These are phyloP conservation scores for Nycticebus coucang DNA, from an alignment of 2,113 vertebrate genomes.

Conservation along the genomic window DNA sequence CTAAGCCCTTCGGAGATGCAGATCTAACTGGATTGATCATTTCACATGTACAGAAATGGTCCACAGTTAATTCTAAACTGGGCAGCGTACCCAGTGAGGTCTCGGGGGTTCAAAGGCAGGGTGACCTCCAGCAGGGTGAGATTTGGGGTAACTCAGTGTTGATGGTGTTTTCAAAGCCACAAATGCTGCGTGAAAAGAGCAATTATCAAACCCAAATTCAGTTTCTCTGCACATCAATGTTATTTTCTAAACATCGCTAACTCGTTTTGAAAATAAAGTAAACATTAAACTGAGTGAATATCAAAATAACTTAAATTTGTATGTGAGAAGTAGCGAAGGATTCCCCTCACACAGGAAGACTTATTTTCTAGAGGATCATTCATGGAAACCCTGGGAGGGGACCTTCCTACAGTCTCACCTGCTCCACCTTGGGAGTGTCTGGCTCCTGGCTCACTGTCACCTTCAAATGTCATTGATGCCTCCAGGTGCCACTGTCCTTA, in stretches of 20 bases:
- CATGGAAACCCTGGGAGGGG: background rate
- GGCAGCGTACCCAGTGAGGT: fast-evolving
- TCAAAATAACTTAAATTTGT: background rate
- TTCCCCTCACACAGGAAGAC: background rate
- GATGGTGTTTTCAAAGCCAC: background rate
- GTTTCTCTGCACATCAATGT: background rate
- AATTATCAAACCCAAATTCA: background rate
- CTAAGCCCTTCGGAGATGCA: background rate
- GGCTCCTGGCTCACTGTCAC: background rate
- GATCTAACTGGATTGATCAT: fast-evolving
- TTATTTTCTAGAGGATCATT: background rate
- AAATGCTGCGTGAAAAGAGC: fast-evolving
- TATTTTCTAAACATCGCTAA: background rate
- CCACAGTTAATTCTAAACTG: background rate
- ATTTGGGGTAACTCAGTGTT: fast-evolving
- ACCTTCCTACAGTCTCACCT: background rate
- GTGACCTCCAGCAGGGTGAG: background rate
- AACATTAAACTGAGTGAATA: background rate
- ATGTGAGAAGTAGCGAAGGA: too few relatives aligned
- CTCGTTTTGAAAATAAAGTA: background rate
- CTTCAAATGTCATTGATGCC: background rate
- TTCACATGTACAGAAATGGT: fast-evolving
- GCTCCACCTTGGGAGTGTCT: background rate
- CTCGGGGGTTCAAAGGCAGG: background rate
- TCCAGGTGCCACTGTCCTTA: too few relatives aligned